Evolutionary conservation across 2,797 vertebrate genomes (phyloP).

Genomic region (Artibeus jamaicensis): DNA sequence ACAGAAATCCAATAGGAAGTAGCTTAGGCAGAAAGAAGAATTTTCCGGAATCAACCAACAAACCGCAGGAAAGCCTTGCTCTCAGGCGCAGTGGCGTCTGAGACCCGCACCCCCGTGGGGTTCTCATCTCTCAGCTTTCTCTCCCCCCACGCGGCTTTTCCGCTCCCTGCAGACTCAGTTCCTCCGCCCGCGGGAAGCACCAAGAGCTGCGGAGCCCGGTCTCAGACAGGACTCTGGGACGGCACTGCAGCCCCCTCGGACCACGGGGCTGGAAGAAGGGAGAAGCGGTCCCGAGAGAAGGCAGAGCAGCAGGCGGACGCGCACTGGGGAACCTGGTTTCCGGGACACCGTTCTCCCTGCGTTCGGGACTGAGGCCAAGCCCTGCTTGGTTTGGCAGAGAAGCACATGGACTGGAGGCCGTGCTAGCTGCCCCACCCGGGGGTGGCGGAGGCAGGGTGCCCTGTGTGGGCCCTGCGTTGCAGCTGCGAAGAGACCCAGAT

Average conservation of each 20-base stretch:
- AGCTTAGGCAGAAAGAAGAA: not conserved
- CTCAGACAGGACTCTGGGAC: not conserved
- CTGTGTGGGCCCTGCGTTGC: not conserved
- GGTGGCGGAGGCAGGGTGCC: no score
- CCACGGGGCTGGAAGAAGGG: not conserved
- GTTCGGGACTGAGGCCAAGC: not conserved
- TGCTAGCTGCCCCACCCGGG: not conserved
- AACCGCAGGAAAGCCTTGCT: not conserved
- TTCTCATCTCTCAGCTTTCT: not conserved
- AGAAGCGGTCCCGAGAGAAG: not conserved
- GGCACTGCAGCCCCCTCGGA: not conserved
- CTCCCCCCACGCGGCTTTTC: not conserved
- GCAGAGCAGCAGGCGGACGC: no score
- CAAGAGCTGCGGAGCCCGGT: rapidly evolving
- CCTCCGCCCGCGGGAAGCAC: not conserved
- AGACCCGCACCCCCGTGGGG: not conserved
- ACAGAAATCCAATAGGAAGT: not conserved
- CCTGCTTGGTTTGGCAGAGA: not conserved
- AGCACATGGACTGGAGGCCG: not conserved
- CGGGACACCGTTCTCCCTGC: not conserved
- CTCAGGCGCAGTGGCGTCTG: not conserved
- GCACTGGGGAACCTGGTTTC: rapidly evolving
- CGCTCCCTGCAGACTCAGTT: not conserved
- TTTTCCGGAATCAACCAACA: not conserved
- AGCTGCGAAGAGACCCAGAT: not conserved